Evolutionary conservation across 1,140 invertebrate species (phyloP), one percentile per base, ranked within the genome.

Genomic region (Meteorus sp.): DNA sequence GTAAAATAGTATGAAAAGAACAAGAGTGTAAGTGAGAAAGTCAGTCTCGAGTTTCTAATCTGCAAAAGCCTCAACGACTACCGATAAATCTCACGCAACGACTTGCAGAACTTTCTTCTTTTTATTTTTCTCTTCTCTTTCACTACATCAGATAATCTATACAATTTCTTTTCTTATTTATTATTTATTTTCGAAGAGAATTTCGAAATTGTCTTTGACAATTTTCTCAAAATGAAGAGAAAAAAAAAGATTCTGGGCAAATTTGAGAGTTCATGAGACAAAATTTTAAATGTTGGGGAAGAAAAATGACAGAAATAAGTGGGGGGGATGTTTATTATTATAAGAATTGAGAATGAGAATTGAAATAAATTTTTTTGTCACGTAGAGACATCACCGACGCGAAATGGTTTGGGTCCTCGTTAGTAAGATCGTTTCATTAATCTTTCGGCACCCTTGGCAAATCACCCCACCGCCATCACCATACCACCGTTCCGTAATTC

Each of bases 391-490:
- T 47, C 52, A 56, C 54, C 45, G 60, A n/a, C n/a, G n/a, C n/a
- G n/a, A n/a, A n/a, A n/a, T n/a, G n/a, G n/a, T n/a, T n/a, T n/a
- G n/a, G n/a, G n/a, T n/a, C n/a, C 73, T 73, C 67, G 69, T 75
- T 72, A 69, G 60, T 57, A 48, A 60, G 53, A 68, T 62, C 67
- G 62, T 70, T 75, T 72, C 73, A 77, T 77, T 77, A 76, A 77
- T 77, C 74, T 75, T n/a, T 66, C 66, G 52, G 39, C 43, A 35
- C 35, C 20, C 45, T 22, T 35, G 19, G 35, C n/a, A n/a, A n/a
- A n/a, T n/a, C n/a, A n/a, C n/a, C n/a, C n/a, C n/a, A 50, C 43
- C 65, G 41, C 69, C 70, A 71, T 62, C 60, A 67, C 72, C 66
- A 74, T 76, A 76, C 72, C 69, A 66, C 66, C 59, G 44, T 39